Conservation (phyloP, 2,888 invertebrate species). For the Teinopalpus imperialis region DNA sequence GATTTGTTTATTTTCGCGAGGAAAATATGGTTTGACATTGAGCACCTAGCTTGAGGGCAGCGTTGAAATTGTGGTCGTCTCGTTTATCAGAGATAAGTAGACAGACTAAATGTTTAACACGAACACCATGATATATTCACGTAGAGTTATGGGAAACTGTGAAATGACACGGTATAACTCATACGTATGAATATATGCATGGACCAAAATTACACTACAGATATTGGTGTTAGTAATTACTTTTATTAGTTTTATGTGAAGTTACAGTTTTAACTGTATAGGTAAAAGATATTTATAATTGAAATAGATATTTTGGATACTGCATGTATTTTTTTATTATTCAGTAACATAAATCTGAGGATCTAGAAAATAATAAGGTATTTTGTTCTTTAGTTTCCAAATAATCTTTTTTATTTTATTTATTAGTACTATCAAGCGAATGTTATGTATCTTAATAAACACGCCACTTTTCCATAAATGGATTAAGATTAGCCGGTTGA, state of each 20-base stretch:
- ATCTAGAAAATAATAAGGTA: constrained; percentile 2
- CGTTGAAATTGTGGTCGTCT: constrained; percentile 41
- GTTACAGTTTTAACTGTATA: no score
- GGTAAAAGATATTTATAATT: no score
- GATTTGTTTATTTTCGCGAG: constrained; percentile 70
- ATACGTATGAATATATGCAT: constrained; percentile 14
- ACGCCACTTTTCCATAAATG: constrained; percentile 22
- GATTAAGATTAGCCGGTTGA: constrained; percentile 26
- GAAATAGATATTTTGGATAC: no score
- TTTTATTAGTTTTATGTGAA: no score
- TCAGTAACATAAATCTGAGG: no score
- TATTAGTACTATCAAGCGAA: constrained; percentile 8
- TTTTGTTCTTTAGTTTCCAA: background rate
- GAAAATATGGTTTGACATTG: constrained; percentile 59
- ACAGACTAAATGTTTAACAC: constrained; percentile 49
- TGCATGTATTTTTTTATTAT: no score
- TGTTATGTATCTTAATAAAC: constrained; percentile 8
- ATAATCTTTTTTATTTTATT: background rate
- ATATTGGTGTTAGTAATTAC: constrained; percentile 2
- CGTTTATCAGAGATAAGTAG: constrained; percentile 52
- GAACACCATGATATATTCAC: constrained; percentile 29
- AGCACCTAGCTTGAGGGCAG: constrained; percentile 39
- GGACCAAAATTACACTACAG: constrained; percentile 13
- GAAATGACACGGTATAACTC: constrained; percentile 17
- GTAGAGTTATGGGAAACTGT: constrained; percentile 17